Conservation (phyloP, 2,113 vertebrate species). For the Euleptes europaea region DNA sequence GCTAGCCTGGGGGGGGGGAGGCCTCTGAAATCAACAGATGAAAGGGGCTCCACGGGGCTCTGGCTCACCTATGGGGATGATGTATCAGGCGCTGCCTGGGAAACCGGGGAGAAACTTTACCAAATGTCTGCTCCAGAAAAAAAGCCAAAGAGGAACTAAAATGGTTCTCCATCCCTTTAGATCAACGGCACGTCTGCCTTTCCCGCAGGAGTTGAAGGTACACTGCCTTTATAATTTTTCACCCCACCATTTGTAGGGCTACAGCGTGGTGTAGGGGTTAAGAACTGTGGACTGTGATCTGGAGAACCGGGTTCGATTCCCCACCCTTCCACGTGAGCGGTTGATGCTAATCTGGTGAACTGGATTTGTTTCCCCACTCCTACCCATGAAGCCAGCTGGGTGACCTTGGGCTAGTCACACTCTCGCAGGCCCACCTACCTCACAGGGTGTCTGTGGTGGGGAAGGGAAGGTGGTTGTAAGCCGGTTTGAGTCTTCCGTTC, state of each 20-base stretch:
- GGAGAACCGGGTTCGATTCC: too few relatives aligned
- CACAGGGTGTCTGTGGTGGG: too few relatives aligned
- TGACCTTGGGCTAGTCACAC: too few relatives aligned
- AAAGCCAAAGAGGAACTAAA: neutral
- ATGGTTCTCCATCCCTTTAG: neutral
- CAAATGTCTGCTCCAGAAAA: neutral
- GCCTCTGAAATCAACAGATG: constrained; percentile 9
- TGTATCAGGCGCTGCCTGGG: neutral
- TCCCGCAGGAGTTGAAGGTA: neutral
- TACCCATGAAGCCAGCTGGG: too few relatives aligned
- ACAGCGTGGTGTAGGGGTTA: too few relatives aligned
- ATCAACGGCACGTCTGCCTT: neutral
- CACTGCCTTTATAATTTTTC: neutral
- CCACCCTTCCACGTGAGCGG: too few relatives aligned
- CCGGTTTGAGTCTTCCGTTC: too few relatives aligned
- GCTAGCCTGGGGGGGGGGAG: constrained; percentile 31
- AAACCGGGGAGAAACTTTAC: neutral
- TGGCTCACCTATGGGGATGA: neutral
- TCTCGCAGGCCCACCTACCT: too few relatives aligned
- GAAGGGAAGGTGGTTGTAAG: too few relatives aligned
- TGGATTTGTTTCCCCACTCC: too few relatives aligned
- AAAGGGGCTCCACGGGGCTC: constrained; percentile 3
- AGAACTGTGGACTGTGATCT: too few relatives aligned
- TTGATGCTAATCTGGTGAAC: too few relatives aligned
- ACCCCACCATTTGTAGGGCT: neutral